These are phyloP conservation scores for Coreius guichenoti DNA, from an alignment of 2,797 vertebrate genomes.

Conservation along the genomic window DNA sequence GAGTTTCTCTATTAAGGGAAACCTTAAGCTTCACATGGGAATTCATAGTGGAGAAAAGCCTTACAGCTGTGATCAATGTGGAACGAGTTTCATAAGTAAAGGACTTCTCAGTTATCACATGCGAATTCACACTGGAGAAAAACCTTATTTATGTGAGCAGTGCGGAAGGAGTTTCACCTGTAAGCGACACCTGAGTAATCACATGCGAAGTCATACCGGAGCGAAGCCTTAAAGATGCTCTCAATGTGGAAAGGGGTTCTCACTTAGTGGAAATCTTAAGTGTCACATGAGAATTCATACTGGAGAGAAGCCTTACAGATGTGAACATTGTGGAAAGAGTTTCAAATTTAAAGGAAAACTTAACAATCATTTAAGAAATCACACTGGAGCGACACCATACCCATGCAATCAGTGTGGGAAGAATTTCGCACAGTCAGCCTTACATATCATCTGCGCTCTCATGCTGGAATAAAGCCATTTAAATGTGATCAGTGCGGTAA, in stretches of 20 bases:
- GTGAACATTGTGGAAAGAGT: background rate
- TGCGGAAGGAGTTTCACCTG: too few species aligned
- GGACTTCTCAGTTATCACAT: too few species aligned
- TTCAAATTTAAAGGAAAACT: background rate
- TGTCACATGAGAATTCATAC: background rate
- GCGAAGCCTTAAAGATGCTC: background rate
- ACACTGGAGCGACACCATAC: background rate
- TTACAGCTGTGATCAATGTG: too few species aligned
- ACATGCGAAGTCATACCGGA: background rate
- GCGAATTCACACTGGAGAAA: too few species aligned
- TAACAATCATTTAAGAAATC: background rate
- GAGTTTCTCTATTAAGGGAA: too few species aligned
- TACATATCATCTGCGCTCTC: background rate
- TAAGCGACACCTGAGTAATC: too few species aligned
- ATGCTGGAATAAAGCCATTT: background rate
- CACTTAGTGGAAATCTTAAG: background rate
- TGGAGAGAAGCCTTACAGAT: background rate
- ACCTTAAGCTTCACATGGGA: too few species aligned
- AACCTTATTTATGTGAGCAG: too few species aligned
- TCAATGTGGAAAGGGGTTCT: background rate
- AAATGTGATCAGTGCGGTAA: too few species aligned
- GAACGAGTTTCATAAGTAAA: too few species aligned
- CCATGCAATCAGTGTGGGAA: background rate
- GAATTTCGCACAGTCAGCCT: background rate
- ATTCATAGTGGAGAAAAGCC: too few species aligned